Percentiles rank a stretch among this genome's conserved stretches.
phyloP scores from a whole-genome alignment of 2,888 invertebrate species.

The Caenorhabditis sp. region DNA sequence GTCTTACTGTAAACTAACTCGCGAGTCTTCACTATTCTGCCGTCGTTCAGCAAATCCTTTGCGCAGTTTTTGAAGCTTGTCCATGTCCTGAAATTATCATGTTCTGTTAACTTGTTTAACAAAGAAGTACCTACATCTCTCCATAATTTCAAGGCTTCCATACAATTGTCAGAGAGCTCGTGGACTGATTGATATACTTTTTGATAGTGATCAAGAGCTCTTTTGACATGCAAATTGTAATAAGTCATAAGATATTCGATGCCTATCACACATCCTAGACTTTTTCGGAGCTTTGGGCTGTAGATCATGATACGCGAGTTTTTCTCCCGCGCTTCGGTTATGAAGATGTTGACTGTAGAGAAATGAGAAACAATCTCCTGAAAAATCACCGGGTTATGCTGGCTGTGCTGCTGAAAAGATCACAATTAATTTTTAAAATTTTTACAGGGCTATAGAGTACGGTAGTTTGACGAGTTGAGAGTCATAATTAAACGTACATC shows the following conservation, averaged over 20 bases:
- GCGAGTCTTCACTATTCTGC: not conserved
- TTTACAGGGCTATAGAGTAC: too few species aligned
- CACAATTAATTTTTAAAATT: too few species aligned
- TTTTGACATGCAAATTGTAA: not conserved
- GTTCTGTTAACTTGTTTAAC: too few species aligned
- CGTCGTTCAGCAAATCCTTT: not conserved
- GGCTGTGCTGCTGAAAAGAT: too few species aligned
- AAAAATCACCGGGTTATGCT: too few species aligned
- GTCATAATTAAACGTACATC: too few species aligned
- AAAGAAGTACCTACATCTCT: not conserved
- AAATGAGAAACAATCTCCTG: not conserved
- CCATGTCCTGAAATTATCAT: not conserved
- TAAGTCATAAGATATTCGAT: slow-evolving; percentile 1
- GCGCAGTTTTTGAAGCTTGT: not conserved
- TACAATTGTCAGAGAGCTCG: not conserved
- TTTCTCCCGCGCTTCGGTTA: not conserved
- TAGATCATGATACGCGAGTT: not conserved
- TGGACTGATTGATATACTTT: not conserved
- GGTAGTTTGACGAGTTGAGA: not conserved
- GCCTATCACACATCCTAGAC: not conserved
- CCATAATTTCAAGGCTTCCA: slow-evolving; percentile 12
- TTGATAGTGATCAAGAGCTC: not conserved
- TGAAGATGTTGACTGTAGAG: not conserved
- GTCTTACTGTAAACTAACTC: not conserved
- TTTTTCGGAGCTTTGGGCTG: not conserved